phyloP scores from a whole-genome alignment of 1,140 invertebrate genomes.

The Meloidogyne exigua region DNA sequence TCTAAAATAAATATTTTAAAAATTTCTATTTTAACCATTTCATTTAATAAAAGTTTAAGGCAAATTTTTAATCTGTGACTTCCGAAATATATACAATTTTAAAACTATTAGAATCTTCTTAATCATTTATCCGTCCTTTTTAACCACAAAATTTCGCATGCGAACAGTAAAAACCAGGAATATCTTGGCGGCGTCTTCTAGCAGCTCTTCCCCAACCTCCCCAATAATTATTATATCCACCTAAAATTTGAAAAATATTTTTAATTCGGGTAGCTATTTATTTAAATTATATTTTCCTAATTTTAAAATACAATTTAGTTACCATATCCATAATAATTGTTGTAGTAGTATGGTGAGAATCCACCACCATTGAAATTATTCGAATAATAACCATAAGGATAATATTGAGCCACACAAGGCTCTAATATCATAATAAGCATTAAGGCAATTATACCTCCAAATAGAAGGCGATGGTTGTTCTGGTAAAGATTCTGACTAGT shows the following conservation, averaged over 20 bases:
- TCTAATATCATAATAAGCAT: not conserved
- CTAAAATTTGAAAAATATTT: not conserved
- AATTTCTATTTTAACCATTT: too few species aligned
- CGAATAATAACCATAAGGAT: conserved; percentile 1
- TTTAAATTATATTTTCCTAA: too few species aligned
- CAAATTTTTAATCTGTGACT: not conserved
- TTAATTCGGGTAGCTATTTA: too few species aligned
- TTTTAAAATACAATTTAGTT: too few species aligned
- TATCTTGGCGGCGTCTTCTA: conserved; percentile 10
- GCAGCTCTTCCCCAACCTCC: conserved; percentile 3
- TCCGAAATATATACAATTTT: not conserved
- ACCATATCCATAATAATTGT: conserved; percentile 18
- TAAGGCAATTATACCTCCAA: not conserved
- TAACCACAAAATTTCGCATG: conserved; percentile 27
- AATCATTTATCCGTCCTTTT: not conserved
- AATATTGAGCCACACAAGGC: not conserved
- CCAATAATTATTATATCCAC: conserved; percentile 10
- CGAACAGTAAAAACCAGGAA: conserved; percentile 19
- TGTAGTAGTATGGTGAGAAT: not conserved
- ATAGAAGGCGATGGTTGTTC: not conserved
- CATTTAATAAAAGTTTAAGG: not conserved
- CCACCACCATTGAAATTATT: conserved; percentile 7
- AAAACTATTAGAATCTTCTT: not conserved
- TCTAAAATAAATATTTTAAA: too few species aligned
- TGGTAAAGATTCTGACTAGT: too few species aligned